Percentiles rank a stretch among this genome's conserved stretches.
These are phyloP conservation scores for Vespertilio murinus DNA, from an alignment of 2,797 vertebrate genomes.

Conservation along the genomic window DNA sequence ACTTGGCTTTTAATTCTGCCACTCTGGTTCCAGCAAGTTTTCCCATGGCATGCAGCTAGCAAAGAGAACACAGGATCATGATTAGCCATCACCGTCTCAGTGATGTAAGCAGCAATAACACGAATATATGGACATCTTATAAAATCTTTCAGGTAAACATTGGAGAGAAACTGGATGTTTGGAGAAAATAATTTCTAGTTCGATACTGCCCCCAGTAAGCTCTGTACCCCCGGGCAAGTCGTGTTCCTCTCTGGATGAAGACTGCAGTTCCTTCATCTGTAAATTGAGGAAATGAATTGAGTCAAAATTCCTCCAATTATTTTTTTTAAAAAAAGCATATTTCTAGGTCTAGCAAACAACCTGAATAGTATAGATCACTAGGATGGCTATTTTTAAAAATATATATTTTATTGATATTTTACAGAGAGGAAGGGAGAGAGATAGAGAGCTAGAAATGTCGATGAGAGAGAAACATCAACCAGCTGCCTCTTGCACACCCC, in stretches of 20 bases:
- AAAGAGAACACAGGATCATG: slow-evolving; percentile 63
- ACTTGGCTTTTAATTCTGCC: slow-evolving; percentile 87
- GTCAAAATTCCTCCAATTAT: neutral
- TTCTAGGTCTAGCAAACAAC: neutral
- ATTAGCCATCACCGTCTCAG: neutral
- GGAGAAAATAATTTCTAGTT: neutral
- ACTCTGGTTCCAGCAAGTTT: slow-evolving; percentile 85
- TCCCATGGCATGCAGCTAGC: slow-evolving; percentile 85
- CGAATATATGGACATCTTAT: neutral
- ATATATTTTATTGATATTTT: no score
- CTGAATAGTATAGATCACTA: neutral
- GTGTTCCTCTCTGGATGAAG: neutral
- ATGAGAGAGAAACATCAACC: no score
- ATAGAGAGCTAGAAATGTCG: no score
- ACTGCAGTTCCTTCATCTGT: neutral
- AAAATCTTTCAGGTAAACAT: neutral
- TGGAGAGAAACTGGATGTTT: neutral
- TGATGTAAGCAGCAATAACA: neutral
- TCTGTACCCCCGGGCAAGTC: neutral
- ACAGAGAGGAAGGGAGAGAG: no score
- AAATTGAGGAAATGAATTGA: neutral
- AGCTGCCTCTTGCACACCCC: no score
- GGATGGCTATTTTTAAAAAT: no score
- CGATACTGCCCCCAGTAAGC: neutral
- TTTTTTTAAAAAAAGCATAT: neutral